Percentiles rank a stretch among this genome's conserved stretches.
Conservation (phyloP, 2,888 invertebrate species). For the Volucella zonaria region DNA sequence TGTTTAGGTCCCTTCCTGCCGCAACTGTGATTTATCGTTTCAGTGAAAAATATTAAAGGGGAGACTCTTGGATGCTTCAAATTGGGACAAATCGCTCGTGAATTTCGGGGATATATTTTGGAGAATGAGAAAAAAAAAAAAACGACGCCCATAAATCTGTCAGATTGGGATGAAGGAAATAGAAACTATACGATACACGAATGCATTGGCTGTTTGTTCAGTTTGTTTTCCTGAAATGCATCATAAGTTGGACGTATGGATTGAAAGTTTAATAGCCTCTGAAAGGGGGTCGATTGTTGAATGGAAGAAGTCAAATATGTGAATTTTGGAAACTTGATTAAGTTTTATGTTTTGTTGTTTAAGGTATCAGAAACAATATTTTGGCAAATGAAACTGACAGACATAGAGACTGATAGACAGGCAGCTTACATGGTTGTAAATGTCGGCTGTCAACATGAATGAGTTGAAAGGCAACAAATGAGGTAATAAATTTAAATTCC, state of each 20-base stretch:
- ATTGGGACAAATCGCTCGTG: constrained; percentile 71
- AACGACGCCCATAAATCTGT: constrained; percentile 55
- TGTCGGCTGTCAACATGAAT: constrained; percentile 32
- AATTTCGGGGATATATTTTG: constrained; percentile 65
- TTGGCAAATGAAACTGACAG: neutral
- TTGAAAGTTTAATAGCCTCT: constrained; percentile 44
- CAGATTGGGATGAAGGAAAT: constrained; percentile 50
- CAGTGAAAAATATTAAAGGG: constrained; percentile 52
- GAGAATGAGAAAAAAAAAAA: constrained; percentile 15
- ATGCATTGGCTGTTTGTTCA: neutral
- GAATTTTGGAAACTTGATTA: constrained; percentile 47
- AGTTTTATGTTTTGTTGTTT: constrained; percentile 28
- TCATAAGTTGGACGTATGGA: constrained; percentile 33
- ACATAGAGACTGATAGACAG: neutral
- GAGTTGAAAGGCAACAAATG: too few species aligned
- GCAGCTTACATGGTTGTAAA: constrained; percentile 19
- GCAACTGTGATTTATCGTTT: constrained; percentile 54
- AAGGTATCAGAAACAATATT: neutral
- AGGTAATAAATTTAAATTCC: too few species aligned
- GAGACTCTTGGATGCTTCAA: constrained; percentile 50
- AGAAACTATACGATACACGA: constrained; percentile 22
- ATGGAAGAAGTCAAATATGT: neutral
- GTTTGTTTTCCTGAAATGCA: constrained; percentile 44
- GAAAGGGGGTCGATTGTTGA: neutral
- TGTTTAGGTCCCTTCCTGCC: neutral